Evolutionary conservation across 1,140 invertebrate genomes (phyloP).

Genomic region (Bombus pyrosoma): DNA sequence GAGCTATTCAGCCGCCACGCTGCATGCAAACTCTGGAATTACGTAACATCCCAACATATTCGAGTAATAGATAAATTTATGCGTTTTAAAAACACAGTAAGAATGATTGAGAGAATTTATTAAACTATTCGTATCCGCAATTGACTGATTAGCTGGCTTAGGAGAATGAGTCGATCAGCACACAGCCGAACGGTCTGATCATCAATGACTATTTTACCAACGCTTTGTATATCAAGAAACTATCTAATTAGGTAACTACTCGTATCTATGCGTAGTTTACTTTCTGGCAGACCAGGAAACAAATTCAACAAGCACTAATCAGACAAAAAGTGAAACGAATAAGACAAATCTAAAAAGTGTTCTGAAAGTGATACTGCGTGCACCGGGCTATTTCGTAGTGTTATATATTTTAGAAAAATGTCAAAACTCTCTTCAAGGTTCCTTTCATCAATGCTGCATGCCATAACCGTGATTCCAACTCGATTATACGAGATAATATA

Average conservation of each 20-base stretch:
- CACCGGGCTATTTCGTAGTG: too few relatives aligned
- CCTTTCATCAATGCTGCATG: too few relatives aligned
- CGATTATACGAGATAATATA: background rate
- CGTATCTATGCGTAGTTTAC: background rate
- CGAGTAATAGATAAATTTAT: background rate
- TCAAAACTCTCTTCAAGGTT: background rate
- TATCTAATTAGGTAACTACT: background rate
- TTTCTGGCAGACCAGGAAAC: too few relatives aligned
- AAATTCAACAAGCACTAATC: background rate
- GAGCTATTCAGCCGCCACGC: background rate
- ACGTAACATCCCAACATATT: background rate
- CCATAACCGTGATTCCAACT: background rate
- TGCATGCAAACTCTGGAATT: background rate
- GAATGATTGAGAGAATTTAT: background rate
- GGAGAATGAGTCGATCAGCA: background rate
- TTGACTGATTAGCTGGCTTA: background rate
- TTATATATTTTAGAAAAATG: background rate
- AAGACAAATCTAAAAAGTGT: too few relatives aligned
- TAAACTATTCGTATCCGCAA: background rate
- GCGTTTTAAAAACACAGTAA: background rate
- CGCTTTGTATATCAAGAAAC: too few relatives aligned
- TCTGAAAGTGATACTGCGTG: too few relatives aligned
- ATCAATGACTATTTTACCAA: background rate
- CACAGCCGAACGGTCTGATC: background rate
- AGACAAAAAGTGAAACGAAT: background rate